Evolutionary conservation across 2,888 invertebrate genomes (phyloP).

Genomic region (Meiosimyza platycephala): DNA sequence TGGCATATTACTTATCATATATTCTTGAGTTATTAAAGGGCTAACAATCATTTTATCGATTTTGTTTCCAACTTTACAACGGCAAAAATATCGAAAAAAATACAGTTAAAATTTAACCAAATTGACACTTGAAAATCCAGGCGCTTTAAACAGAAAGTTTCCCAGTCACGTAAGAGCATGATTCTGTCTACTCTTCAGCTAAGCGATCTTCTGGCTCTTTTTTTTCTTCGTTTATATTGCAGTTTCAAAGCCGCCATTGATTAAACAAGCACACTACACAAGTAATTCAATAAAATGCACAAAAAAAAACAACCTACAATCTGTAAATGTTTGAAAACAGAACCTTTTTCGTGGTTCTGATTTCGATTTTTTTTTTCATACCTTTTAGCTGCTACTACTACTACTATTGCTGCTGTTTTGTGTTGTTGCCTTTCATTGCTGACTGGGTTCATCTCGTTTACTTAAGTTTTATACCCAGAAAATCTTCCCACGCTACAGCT

Average conservation of each 20-base stretch:
- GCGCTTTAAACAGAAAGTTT: not conserved
- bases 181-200: not conserved
- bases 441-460: constrained; percentile 19
- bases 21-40: no score
- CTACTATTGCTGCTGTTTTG: constrained; percentile 13
- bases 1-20: no score
- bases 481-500: constrained; percentile 66
- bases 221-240: not conserved
- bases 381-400: constrained; percentile 34
- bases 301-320: constrained; percentile 23
- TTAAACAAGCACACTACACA: constrained; percentile 19
- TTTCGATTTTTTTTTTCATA: constrained; percentile 38
- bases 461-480: constrained; percentile 46
- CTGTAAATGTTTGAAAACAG: constrained; percentile 4
- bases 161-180: no score
- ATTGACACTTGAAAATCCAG: not conserved
- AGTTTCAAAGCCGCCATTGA: constrained; percentile 29
- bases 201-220: not conserved
- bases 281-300: not conserved
- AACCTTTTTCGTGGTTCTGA: constrained; percentile 39
- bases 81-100: no score
- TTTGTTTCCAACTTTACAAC: no score
- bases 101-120: no score
- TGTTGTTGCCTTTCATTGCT: constrained; percentile 17
- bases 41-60: no score